phyloP scores from a whole-genome alignment of 2,113 vertebrate species.

The Tautogolabrus adspersus region DNA sequence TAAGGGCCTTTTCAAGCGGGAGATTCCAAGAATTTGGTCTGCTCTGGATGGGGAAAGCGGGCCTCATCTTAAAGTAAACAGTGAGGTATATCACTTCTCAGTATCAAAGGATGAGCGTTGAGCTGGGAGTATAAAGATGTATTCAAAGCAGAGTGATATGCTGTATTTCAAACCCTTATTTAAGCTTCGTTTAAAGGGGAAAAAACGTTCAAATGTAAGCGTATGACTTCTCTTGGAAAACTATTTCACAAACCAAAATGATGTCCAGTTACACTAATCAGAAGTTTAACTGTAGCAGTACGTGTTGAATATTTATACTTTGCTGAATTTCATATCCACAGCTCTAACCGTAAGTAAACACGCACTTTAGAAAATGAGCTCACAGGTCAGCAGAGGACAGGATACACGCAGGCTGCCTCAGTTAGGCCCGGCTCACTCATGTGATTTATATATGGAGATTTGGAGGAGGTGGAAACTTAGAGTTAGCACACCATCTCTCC shows the following conservation, averaged over 20 bases:
- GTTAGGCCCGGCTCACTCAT: constrained; percentile 58
- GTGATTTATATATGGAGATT: constrained; percentile 40
- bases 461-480: constrained; percentile 12
- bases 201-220: background rate
- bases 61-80: background rate
- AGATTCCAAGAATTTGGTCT: background rate
- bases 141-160: background rate
- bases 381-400: constrained; percentile 65
- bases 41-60: background rate
- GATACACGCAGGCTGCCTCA: constrained; percentile 23
- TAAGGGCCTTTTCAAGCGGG: background rate
- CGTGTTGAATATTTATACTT: constrained; percentile 48
- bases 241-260: constrained; percentile 7
- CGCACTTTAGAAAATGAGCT: constrained; percentile 41
- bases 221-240: background rate
- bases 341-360: constrained; percentile 24
- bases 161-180: background rate
- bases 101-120: background rate
- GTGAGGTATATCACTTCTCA: background rate
- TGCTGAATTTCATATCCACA: constrained; percentile 19
- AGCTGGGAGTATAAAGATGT: background rate
- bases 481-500: background rate
- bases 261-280: constrained; percentile 30
- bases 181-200: background rate
- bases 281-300: constrained; percentile 2